A percentile compares a stretch with the other conserved stretches of the same genome.
phyloP scores from a whole-genome alignment of 1,140 invertebrate species.

The Drosophila varians region DNA sequence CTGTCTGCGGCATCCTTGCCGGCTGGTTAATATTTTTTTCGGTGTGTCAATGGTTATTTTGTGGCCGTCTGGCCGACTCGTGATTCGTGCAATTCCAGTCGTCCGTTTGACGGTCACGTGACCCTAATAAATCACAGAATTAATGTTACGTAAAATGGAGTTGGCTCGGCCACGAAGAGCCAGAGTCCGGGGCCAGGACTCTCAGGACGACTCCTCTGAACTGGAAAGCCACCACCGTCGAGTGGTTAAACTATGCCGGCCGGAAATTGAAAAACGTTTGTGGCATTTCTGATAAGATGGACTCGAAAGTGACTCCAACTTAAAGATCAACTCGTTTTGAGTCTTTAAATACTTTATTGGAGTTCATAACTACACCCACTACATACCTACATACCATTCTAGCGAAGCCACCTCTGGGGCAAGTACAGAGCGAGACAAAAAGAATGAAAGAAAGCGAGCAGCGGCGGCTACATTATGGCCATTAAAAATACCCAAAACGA shows the following conservation, averaged over 20 bases:
- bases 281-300: slow-evolving; percentile 73
- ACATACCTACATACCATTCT: too few species aligned
- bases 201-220: slow-evolving; percentile 12
- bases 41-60: slow-evolving; percentile 50
- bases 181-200: neutral
- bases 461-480: slow-evolving; percentile 71
- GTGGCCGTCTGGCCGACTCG: slow-evolving; percentile 67
- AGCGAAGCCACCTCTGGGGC: neutral
- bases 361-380: too few species aligned
- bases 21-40: slow-evolving; percentile 10
- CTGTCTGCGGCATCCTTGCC: neutral
- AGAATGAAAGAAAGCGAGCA: slow-evolving; percentile 24
- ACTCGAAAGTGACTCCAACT: slow-evolving; percentile 18
- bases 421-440: slow-evolving; percentile 1
- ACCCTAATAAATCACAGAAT: slow-evolving; percentile 84
- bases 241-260: slow-evolving; percentile 69
- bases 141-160: slow-evolving; percentile 84
- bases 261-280: slow-evolving; percentile 81
- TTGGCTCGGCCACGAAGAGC: slow-evolving; percentile 42
- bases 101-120: slow-evolving; percentile 83
- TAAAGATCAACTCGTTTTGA: slow-evolving; percentile 42
- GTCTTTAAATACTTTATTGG: neutral
- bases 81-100: slow-evolving; percentile 66
- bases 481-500: slow-evolving; percentile 83
- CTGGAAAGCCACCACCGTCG: slow-evolving; percentile 20